A percentile compares a stretch with the other conserved stretches of the same genome.
Conservation (phyloP, 1,140 invertebrate genomes). For the Pseudomyrmex flavicornis region DNA sequence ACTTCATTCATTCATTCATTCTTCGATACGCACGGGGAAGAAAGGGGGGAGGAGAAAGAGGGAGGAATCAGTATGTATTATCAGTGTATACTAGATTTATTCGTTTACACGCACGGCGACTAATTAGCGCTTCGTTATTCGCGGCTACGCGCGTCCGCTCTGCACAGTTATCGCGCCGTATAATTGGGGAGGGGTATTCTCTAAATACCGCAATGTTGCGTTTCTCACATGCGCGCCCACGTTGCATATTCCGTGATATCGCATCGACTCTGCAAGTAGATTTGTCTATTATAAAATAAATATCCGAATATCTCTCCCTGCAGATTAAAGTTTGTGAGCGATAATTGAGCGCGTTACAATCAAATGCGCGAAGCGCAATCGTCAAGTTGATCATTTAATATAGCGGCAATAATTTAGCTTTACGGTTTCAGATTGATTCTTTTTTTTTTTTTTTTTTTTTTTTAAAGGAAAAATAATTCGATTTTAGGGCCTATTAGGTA, state of each 20-base stretch:
- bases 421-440: no score
- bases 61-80: no score
- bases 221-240: neutral
- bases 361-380: no score
- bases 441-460: no score
- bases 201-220: neutral
- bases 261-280: conserved; percentile 32
- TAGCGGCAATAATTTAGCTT: no score
- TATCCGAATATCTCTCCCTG: neutral
- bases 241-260: conserved; percentile 36
- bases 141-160: neutral
- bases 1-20: neutral
- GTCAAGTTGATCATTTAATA: no score
- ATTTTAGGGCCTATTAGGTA: conserved; percentile 25
- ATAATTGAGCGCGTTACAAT: no score
- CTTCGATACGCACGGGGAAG: neutral
- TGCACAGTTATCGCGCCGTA: conserved; percentile 50
- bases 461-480: conserved; percentile 1
- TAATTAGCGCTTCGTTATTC: conserved; percentile 64
- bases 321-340: no score
- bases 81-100: neutral
- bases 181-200: conserved; percentile 63
- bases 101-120: conserved; percentile 3
- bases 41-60: no score
- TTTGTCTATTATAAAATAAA: conserved; percentile 29